These are phyloP conservation scores for Dicranocentrus wangi DNA, from an alignment of 2,888 invertebrate genomes.

Conservation along the genomic window DNA sequence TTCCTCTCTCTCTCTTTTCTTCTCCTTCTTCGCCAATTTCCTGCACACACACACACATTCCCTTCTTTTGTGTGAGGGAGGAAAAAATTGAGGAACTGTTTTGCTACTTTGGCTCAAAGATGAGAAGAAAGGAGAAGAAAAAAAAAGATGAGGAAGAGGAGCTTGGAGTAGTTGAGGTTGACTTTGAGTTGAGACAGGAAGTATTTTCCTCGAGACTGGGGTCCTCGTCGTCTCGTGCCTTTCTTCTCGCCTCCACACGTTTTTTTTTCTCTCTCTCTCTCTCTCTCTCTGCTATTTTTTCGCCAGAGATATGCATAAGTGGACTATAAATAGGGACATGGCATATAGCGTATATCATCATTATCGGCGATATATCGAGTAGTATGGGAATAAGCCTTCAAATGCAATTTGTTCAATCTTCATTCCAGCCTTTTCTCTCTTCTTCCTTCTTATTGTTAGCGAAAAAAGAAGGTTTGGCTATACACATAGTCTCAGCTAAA, in stretches of 20 bases:
- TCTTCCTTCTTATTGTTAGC: conserved; percentile 29
- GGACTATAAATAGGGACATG: background rate
- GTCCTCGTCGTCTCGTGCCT: conserved; percentile 27
- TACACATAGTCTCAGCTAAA: conserved; percentile 15
- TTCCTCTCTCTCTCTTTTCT: conserved; percentile 18
- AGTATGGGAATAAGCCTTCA: conserved; percentile 30
- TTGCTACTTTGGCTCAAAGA: conserved; percentile 45
- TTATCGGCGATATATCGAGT: too few species aligned
- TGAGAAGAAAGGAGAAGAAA: conserved; percentile 26
- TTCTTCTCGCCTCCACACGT: conserved; percentile 19
- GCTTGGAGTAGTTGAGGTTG: conserved; percentile 46
- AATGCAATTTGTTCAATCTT: conserved; percentile 62
- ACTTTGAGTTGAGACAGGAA: conserved; percentile 55
- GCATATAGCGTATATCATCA: too few species aligned
- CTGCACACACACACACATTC: conserved; percentile 50
- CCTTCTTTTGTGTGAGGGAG: conserved; percentile 8
- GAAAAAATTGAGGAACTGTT: conserved; percentile 43
- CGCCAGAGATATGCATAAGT: background rate
- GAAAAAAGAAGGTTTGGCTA: background rate
- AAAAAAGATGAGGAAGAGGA: conserved; percentile 2
- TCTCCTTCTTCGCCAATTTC: conserved; percentile 52
- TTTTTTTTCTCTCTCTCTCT: background rate
- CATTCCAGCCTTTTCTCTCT: conserved; percentile 38
- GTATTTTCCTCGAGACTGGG: conserved; percentile 45
- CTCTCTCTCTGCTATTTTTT: conserved; percentile 12